phyloP scores from a whole-genome alignment of 2,113 vertebrate genomes.

The Cheilinus undulatus region DNA sequence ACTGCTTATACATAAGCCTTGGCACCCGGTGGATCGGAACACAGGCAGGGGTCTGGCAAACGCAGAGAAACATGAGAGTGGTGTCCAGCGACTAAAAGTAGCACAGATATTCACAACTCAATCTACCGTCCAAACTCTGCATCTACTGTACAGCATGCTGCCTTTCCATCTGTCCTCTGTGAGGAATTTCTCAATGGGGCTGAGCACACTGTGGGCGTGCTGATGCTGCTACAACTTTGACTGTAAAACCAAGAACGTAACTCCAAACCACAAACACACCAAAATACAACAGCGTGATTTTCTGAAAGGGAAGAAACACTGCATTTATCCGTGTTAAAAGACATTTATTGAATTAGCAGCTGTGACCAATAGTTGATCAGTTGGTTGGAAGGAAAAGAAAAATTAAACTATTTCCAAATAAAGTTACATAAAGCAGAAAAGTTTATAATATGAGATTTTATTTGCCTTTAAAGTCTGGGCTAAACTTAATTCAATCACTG shows the following conservation, averaged over 20 bases:
- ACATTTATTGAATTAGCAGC: neutral
- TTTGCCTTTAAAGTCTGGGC: too few species aligned
- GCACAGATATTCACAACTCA: constrained; percentile 81
- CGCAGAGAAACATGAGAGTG: constrained; percentile 75
- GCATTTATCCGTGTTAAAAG: neutral
- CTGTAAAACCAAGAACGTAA: constrained; percentile 19
- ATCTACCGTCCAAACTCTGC: constrained; percentile 65
- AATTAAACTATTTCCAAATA: neutral
- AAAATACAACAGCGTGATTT: too few species aligned
- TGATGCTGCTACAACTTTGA: constrained; percentile 28
- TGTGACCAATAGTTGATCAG: neutral
- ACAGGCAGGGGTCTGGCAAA: constrained; percentile 73
- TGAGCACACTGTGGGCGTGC: constrained; percentile 16
- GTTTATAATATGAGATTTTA: too few species aligned
- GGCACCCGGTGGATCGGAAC: constrained; percentile 66
- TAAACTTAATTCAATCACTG: too few species aligned
- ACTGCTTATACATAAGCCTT: constrained; percentile 69
- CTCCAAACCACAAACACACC: neutral
- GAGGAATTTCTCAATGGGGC: constrained; percentile 51
- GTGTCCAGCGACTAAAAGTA: constrained; percentile 79
- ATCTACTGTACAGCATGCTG: constrained; percentile 48
- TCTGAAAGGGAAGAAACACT: neutral
- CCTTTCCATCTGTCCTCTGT: constrained; percentile 59
- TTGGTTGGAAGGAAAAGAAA: neutral
- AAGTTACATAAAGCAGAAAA: too few species aligned